A percentile compares a stretch with the other conserved stretches of the same genome.
phyloP scores from a whole-genome alignment of 2,113 vertebrate species.

The Thryonomys swinderianus region DNA sequence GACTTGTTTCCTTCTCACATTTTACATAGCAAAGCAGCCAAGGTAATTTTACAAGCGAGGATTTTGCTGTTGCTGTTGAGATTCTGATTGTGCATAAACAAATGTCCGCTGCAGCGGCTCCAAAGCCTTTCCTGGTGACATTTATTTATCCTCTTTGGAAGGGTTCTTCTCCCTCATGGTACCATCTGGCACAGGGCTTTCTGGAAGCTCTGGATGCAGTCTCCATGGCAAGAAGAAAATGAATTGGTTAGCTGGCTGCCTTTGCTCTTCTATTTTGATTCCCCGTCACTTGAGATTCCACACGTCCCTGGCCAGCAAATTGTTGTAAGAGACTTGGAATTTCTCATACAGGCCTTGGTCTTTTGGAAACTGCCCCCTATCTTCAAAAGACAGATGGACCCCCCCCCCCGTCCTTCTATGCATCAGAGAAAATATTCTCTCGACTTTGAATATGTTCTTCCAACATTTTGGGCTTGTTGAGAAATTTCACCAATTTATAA shows the following conservation, averaged over 20 bases:
- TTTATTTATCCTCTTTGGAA: slow-evolving; percentile 63
- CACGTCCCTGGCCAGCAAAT: slow-evolving; percentile 54
- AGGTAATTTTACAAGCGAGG: slow-evolving; percentile 36
- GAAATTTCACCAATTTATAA: neutral
- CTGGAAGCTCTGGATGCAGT: slow-evolving; percentile 61
- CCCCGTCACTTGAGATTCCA: slow-evolving; percentile 59
- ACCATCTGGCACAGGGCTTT: slow-evolving; percentile 71
- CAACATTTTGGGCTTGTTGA: neutral
- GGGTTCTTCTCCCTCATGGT: slow-evolving; percentile 62
- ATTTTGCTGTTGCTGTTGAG: neutral
- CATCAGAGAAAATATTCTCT: neutral
- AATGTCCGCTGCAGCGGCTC: neutral
- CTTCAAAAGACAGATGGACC: neutral
- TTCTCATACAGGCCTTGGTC: slow-evolving; percentile 52
- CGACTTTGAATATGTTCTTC: neutral
- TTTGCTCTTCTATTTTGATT: slow-evolving; percentile 72
- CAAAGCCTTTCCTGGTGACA: slow-evolving; percentile 1
- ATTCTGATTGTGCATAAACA: neutral
- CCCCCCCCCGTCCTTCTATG: no score
- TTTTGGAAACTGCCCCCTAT: neutral
- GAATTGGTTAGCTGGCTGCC: slow-evolving; percentile 58
- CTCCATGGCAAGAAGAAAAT: slow-evolving; percentile 53
- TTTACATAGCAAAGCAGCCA: slow-evolving; percentile 47
- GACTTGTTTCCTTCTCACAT: slow-evolving; percentile 76
- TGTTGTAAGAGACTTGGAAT: neutral